These are phyloP conservation scores for Xiphophorus couchianus DNA, from an alignment of 2,113 vertebrate genomes.

Conservation along the genomic window DNA sequence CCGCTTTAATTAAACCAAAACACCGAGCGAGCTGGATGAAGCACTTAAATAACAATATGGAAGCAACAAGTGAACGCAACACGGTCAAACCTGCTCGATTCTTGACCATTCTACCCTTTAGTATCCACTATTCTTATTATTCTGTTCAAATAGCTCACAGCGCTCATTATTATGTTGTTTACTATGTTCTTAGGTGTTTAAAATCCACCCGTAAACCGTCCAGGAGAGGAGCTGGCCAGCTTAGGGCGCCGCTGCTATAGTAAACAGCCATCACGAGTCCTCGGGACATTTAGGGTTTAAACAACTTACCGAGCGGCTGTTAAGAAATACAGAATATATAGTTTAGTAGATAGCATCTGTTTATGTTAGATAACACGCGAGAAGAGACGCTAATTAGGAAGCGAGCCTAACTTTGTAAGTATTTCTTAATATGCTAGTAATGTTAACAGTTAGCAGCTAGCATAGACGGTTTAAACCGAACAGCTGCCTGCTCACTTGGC, in stretches of 20 bases:
- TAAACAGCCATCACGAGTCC: constrained; percentile 75
- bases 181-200: neutral
- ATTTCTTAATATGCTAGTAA: constrained; percentile 65
- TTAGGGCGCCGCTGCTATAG: constrained; percentile 51
- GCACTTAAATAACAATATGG: constrained; percentile 2
- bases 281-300: constrained; percentile 53
- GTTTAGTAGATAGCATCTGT: rapidly evolving
- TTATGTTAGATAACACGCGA: neutral
- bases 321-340: neutral
- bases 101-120: neutral
- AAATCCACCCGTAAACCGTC: constrained; percentile 48
- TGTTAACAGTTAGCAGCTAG: constrained; percentile 71
- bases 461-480: constrained; percentile 61
- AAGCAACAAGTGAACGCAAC: constrained; percentile 70
- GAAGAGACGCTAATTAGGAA: neutral
- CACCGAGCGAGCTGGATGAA: constrained; percentile 20
- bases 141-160: neutral
- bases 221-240: constrained; percentile 32
- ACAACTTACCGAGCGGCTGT: constrained; percentile 17
- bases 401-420: neutral
- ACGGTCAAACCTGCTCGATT: constrained; percentile 6
- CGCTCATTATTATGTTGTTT: neutral
- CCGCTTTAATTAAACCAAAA: constrained; percentile 3
- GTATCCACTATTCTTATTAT: rapidly evolving
- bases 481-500: constrained; percentile 67